A percentile compares a stretch with the other conserved stretches of the same genome.
Evolutionary conservation across 1,140 invertebrate species (phyloP).

Genomic region (Portunus trituberculatus): DNA sequence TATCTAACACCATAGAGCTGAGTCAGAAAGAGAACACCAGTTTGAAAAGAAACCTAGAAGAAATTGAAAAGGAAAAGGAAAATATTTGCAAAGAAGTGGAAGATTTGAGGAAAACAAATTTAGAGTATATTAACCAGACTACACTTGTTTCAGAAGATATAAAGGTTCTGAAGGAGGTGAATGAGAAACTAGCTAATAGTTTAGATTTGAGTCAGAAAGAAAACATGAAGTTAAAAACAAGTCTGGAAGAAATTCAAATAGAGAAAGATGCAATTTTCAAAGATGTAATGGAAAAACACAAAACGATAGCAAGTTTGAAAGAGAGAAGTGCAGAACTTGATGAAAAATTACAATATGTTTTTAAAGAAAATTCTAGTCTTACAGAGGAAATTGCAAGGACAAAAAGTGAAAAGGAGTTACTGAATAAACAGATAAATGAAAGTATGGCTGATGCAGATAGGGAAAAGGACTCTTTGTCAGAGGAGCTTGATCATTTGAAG

Average conservation of each 20-base stretch:
- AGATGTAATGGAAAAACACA: slow-evolving; percentile 16
- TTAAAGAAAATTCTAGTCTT: slow-evolving; percentile 26
- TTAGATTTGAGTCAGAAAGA: slow-evolving; percentile 43
- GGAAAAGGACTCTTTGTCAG: background rate
- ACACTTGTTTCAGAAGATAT: slow-evolving; percentile 37
- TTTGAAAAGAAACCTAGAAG: slow-evolving; percentile 16
- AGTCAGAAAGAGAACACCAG: slow-evolving; percentile 27
- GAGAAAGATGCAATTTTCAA: background rate
- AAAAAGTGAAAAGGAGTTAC: slow-evolving; percentile 44
- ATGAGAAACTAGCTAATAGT: slow-evolving; percentile 24
- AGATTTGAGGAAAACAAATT: background rate
- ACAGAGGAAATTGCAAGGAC: background rate
- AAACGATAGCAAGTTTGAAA: background rate
- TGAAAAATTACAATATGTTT: background rate
- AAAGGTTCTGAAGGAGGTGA: slow-evolving; percentile 41
- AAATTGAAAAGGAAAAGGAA: slow-evolving; percentile 79
- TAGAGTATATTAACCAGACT: background rate
- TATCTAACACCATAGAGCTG: slow-evolving; percentile 29
- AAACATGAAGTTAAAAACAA: background rate
- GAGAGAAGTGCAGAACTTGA: slow-evolving; percentile 15
- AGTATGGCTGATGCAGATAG: background rate
- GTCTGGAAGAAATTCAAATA: background rate
- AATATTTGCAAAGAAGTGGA: slow-evolving; percentile 34
- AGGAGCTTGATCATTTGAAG: slow-evolving; percentile 46
- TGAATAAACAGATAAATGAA: slow-evolving; percentile 39